A percentile compares a stretch with the other conserved stretches of the same genome.
Evolutionary conservation across 1,140 invertebrate genomes (phyloP).

Genomic region (Orius insidiosus): DNA sequence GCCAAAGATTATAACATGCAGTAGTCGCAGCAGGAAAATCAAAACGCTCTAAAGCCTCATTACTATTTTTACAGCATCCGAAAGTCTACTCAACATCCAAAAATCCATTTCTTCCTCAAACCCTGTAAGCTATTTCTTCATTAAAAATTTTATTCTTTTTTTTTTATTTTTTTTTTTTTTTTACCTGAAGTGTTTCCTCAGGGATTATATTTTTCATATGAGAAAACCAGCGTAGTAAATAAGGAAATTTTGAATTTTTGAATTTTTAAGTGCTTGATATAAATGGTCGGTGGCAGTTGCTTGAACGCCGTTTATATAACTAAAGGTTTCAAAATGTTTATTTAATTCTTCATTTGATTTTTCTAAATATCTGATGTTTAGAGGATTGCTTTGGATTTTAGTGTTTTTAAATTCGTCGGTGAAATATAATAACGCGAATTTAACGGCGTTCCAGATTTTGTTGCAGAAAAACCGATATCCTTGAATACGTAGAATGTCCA

Average conservation of each 20-base stretch:
- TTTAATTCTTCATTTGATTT: neutral
- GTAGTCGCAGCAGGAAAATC: conserved; percentile 81
- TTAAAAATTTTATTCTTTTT: conserved; percentile 1
- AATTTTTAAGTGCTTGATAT: neutral
- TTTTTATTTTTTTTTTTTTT: too few relatives aligned
- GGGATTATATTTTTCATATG: too few relatives aligned
- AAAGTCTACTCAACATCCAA: conserved; percentile 85
- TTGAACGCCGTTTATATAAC: too few relatives aligned
- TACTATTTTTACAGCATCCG: conserved; percentile 53
- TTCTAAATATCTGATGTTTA: neutral
- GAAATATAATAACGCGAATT: conserved; percentile 58
- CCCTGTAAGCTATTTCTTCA: conserved; percentile 12
- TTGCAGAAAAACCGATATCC: conserved; percentile 50
- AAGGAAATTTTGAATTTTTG: neutral
- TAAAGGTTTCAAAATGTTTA: neutral
- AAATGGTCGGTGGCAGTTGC: neutral
- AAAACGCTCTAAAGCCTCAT: conserved; percentile 68
- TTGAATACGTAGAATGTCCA: conserved; percentile 38
- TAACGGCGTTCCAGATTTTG: conserved; percentile 60
- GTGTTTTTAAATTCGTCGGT: conserved; percentile 1
- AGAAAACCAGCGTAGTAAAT: neutral
- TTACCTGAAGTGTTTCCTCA: neutral
- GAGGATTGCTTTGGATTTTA: neutral
- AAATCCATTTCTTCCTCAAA: conserved; percentile 48
- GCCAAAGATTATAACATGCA: conserved; percentile 90